These are phyloP conservation scores for Allobates femoralis DNA, from an alignment of 2,797 vertebrate genomes.

Conservation along the genomic window DNA sequence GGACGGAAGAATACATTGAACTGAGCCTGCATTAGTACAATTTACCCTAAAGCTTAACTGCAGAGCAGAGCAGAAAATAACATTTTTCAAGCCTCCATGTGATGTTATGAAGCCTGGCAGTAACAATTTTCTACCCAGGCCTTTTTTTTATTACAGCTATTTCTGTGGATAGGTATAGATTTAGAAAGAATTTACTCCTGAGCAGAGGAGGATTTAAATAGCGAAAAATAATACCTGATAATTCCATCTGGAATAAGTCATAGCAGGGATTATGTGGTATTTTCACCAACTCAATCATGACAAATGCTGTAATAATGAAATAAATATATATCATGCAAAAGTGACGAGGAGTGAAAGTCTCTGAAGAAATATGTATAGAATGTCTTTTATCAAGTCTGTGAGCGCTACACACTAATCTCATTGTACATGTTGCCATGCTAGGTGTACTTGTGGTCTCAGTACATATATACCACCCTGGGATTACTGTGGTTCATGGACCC, in stretches of 20 bases:
- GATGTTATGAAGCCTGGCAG: slow-evolving; percentile 49
- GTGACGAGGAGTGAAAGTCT: not conserved
- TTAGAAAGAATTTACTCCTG: slow-evolving; percentile 49
- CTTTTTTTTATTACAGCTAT: slow-evolving; percentile 58
- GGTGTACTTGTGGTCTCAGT: not conserved
- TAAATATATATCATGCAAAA: slow-evolving; percentile 11
- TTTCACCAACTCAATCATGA: not conserved
- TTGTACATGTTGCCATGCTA: not conserved
- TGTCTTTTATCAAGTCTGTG: not conserved
- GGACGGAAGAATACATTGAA: slow-evolving; percentile 28
- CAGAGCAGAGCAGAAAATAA: slow-evolving; percentile 55
- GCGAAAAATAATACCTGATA: slow-evolving; percentile 44
- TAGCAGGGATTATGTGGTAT: not conserved
- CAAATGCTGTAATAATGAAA: not conserved
- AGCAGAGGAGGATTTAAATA: slow-evolving; percentile 45
- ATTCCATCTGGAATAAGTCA: slow-evolving; percentile 36
- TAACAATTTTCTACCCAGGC: slow-evolving; percentile 61
- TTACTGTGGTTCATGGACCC: too few relatives aligned
- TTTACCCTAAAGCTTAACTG: slow-evolving; percentile 44
- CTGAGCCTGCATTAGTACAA: slow-evolving; percentile 45
- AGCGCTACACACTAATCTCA: too few relatives aligned
- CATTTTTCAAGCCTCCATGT: slow-evolving; percentile 50
- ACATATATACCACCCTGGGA: too few relatives aligned
- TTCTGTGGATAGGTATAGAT: slow-evolving; percentile 51
- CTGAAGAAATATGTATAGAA: not conserved